A percentile compares a stretch with the other conserved stretches of the same genome.
phyloP scores from a whole-genome alignment of 1,140 invertebrate genomes.

The Apis laboriosa region DNA sequence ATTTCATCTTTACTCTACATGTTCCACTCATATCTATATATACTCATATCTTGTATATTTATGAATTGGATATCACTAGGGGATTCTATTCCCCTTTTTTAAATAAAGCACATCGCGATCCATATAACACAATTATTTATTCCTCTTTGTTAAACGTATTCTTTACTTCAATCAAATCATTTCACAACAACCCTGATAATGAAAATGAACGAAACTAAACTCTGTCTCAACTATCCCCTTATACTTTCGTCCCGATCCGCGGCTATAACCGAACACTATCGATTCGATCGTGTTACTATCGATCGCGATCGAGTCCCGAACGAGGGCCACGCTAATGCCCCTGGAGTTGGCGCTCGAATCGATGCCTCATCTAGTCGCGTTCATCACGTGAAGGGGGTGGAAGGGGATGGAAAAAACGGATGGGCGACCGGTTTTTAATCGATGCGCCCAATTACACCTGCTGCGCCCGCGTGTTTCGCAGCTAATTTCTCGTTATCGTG shows the following conservation, averaged over 20 bases:
- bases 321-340: conserved; percentile 20
- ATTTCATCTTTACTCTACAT: too few species aligned
- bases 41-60: too few species aligned
- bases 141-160: too few species aligned
- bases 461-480: conserved; percentile 22
- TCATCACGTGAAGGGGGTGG: background rate
- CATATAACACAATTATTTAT: too few species aligned
- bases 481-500: conserved; percentile 51
- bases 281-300: conserved; percentile 22
- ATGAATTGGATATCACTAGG: too few species aligned
- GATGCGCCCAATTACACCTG: conserved; percentile 37
- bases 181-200: too few species aligned
- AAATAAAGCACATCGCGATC: too few species aligned
- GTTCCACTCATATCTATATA: too few species aligned
- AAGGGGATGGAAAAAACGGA: background rate
- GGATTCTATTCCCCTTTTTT: too few species aligned
- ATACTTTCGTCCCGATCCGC: background rate
- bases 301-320: conserved; percentile 45
- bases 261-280: background rate
- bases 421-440: conserved; percentile 40
- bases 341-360: conserved; percentile 33
- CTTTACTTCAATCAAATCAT: too few species aligned
- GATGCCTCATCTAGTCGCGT: conserved; percentile 38
- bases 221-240: too few species aligned
- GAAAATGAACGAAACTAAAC: too few species aligned